These are phyloP conservation scores for Oedothorax gibbosus DNA, from an alignment of 1,140 invertebrate genomes.

Conservation along the genomic window DNA sequence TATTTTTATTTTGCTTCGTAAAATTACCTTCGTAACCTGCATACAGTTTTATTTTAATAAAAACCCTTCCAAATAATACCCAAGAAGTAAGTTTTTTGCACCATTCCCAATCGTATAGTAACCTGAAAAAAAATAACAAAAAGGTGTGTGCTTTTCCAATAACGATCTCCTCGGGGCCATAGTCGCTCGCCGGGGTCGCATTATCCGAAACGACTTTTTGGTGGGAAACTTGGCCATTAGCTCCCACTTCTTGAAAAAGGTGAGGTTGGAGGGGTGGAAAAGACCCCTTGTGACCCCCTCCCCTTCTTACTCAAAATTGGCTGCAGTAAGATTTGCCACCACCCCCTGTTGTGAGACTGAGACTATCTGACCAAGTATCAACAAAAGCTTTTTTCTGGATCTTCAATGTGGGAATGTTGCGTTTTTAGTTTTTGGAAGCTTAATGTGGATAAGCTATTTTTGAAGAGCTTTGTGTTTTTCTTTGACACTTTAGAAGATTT, in stretches of 20 bases:
- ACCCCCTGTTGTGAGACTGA: no score
- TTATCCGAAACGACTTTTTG: constrained; percentile 24
- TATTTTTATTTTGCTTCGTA: no score
- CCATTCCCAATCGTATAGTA: neutral
- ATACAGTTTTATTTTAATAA: no score
- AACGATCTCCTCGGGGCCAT: neutral
- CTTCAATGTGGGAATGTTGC: no score
- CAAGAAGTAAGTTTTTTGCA: no score
- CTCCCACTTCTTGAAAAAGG: constrained; percentile 2
- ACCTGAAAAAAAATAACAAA: neutral
- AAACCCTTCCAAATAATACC: no score
- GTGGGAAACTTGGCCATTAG: constrained; percentile 44
- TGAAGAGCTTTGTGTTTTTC: neutral
- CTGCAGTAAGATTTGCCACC: no score
- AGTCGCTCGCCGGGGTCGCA: constrained; percentile 8
- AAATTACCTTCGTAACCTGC: no score
- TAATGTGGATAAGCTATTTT: no score
- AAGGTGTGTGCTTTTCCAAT: neutral
- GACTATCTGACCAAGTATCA: no score
- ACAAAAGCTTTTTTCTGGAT: no score
- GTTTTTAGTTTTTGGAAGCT: no score
- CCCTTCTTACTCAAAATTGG: neutral
- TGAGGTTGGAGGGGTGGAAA: neutral
- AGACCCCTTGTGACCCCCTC: neutral
- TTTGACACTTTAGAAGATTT: neutral